Evolutionary conservation across 2,888 invertebrate species (phyloP).

Genomic region (Patella ulyssiponensis): DNA sequence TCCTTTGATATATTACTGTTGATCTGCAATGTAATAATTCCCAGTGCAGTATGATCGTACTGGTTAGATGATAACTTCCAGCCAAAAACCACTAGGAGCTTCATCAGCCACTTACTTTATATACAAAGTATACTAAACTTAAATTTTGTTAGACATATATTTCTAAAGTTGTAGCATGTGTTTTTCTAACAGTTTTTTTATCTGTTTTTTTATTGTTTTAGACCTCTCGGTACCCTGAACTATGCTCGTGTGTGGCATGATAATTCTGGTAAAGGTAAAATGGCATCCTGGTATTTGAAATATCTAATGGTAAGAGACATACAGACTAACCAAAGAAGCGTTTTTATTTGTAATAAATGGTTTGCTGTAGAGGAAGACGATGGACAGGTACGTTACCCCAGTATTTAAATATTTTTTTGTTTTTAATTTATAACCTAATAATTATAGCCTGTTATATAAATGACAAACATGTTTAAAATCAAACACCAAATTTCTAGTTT

Average conservation of each 20-base stretch:
- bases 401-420: too few relatives aligned
- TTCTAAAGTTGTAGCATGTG: neutral
- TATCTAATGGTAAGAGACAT: slow-evolving; percentile 73
- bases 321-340: slow-evolving; percentile 73
- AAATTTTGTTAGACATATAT: neutral
- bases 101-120: too few relatives aligned
- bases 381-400: slow-evolving; percentile 68
- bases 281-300: slow-evolving; percentile 73
- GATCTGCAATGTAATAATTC: too few relatives aligned
- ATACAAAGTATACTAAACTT: neutral
- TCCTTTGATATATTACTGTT: too few relatives aligned
- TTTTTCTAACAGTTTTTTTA: neutral
- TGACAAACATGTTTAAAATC: too few relatives aligned
- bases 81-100: too few relatives aligned
- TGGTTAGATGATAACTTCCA: too few relatives aligned
- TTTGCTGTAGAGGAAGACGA: slow-evolving; percentile 75
- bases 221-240: slow-evolving; percentile 73
- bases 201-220: slow-evolving; percentile 37
- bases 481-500: neutral
- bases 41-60: too few relatives aligned
- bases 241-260: slow-evolving; percentile 75
- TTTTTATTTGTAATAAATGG: slow-evolving; percentile 74
- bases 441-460: too few relatives aligned
- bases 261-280: slow-evolving; percentile 73
- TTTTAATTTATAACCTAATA: too few relatives aligned